phyloP scores from a whole-genome alignment of 2,113 vertebrate species.

The Indicator indicator region DNA sequence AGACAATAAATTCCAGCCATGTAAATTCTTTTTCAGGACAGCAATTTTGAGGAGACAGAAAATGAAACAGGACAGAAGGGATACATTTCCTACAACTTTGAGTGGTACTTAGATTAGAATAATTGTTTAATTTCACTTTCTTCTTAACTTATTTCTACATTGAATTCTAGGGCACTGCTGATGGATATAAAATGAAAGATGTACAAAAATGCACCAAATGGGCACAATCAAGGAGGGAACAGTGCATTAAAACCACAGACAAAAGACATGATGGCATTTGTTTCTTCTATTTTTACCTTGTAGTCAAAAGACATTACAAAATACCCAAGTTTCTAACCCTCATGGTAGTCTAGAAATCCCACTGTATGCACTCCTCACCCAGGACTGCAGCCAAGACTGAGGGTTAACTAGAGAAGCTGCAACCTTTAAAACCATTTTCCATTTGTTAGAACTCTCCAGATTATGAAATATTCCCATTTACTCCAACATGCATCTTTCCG shows the following conservation, averaged over 20 bases:
- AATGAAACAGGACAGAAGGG: not conserved
- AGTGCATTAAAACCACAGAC: not conserved
- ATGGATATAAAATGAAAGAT: not conserved
- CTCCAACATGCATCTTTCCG: not conserved
- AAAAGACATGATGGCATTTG: not conserved
- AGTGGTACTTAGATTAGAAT: not conserved
- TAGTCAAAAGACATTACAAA: not conserved
- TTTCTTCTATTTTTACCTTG: not conserved
- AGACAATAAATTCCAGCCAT: not conserved
- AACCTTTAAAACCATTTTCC: not conserved
- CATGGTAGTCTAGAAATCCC: not conserved
- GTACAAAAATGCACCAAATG: not conserved
- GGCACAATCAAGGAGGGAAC: not conserved
- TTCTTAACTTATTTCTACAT: not conserved
- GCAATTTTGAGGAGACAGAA: not conserved
- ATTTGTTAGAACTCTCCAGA: not conserved
- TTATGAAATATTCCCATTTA: not conserved
- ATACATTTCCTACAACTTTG: not conserved
- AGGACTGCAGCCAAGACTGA: not conserved
- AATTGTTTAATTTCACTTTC: not conserved
- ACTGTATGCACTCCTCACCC: not conserved
- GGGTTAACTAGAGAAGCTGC: not conserved
- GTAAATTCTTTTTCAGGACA: not conserved
- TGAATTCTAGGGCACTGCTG: not conserved
- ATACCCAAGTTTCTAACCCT: not conserved